Evolutionary conservation across 2,113 vertebrate species (phyloP), one percentile per base, ranked within the genome.

Genomic region (Cisticola juncidis): DNA sequence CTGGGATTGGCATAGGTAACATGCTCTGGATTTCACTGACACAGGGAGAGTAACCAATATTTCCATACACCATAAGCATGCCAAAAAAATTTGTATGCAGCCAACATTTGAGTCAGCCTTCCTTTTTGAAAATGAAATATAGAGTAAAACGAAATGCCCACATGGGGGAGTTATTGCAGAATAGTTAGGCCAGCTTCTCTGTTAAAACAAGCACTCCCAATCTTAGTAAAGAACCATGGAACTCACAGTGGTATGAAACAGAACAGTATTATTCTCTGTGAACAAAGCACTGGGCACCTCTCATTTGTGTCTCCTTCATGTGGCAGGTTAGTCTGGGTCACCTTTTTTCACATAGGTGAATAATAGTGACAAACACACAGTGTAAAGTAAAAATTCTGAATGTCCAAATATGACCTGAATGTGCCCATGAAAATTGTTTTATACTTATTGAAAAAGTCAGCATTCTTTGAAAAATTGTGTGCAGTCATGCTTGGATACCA

Each of bases 131-230:
- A 90, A 60, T 12, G 2, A 73, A 77, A 22, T 58, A 26, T 0
- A n/a, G 9, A 88, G 14, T 65, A 60, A 70, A 71, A 81, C 26
- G 12, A 44, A 95, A 68, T 92, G 91, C 25, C 88, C 68, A 79
- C 83, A 81, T 65, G 94, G 51, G 88, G 95, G 94, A 92, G 89
- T 60, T 86, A 79, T 91, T 96, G 89, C 65, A 86, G 57, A 95
- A 89, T 47, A 72, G 28, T 84, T 93, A 58, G 28, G 17, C 7
- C 12, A 56, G 54, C 13, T 65, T 78, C 72, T 33, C 24, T 36
- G 21, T 54, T 54, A 60, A 51, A 77, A 20, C 12, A 53, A 74
- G 25, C 28, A 33, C 9, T 44, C 15, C 19, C 36, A 50, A 31
- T 12, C 13, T 81, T 56, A 40, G n/a, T 28, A 78, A 86, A 88